phyloP scores from a whole-genome alignment of 1,140 invertebrate genomes.

The Anadara kagoshimensis region DNA sequence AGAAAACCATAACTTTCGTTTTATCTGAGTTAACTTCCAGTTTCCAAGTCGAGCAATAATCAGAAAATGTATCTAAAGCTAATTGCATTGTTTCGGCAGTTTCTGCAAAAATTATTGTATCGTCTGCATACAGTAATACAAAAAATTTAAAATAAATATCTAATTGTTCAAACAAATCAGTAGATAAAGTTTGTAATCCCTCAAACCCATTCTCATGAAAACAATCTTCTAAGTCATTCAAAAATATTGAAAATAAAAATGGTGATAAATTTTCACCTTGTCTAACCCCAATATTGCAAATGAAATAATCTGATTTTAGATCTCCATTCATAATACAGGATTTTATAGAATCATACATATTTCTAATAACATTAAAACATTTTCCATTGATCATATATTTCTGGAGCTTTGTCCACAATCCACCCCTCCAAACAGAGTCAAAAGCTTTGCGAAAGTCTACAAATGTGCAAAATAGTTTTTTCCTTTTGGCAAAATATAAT shows the following conservation, averaged over 20 bases:
- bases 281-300: neutral
- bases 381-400: slow-evolving; percentile 9
- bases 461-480: slow-evolving; percentile 22
- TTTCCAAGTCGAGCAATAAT: too few relatives aligned
- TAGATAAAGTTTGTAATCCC: too few relatives aligned
- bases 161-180: too few relatives aligned
- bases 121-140: too few relatives aligned
- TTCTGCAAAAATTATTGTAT: too few relatives aligned
- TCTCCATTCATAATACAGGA: slow-evolving; percentile 4
- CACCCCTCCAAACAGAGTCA: slow-evolving; percentile 13
- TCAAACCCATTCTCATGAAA: too few relatives aligned
- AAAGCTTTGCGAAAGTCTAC: slow-evolving; percentile 12
- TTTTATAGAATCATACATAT: slow-evolving; percentile 3
- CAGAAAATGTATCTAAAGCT: too few relatives aligned
- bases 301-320: neutral
- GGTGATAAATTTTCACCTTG: slow-evolving; percentile 5
- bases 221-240: slow-evolving; percentile 8
- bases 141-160: too few relatives aligned
- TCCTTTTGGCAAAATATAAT: neutral
- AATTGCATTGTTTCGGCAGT: too few relatives aligned
- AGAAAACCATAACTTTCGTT: too few relatives aligned
- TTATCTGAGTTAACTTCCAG: too few relatives aligned
- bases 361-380: slow-evolving; percentile 10
- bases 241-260: slow-evolving; percentile 1
- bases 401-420: slow-evolving; percentile 3